Evolutionary conservation across 2,113 vertebrate species (phyloP).

Genomic region (Labrus mixtus): DNA sequence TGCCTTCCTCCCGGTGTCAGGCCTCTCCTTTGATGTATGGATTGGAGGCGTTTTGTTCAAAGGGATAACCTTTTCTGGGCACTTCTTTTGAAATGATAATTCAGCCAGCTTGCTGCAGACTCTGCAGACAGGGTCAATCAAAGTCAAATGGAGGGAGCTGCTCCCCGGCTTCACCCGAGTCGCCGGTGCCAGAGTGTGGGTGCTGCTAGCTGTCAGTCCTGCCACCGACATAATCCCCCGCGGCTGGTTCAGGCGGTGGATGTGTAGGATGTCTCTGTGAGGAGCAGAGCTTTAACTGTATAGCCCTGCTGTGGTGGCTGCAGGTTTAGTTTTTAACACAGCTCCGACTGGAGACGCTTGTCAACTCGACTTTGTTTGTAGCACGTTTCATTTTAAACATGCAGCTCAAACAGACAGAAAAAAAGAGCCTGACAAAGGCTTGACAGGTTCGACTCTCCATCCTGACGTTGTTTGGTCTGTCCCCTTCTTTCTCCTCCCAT

Average conservation of each 20-base stretch:
- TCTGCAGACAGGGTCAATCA: constrained; percentile 75
- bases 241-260: constrained; percentile 41
- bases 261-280: constrained; percentile 28
- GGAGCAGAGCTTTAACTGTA: constrained; percentile 14
- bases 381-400: too few species aligned
- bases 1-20: constrained; percentile 70
- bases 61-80: constrained; percentile 83
- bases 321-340: too few species aligned
- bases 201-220: constrained; percentile 58
- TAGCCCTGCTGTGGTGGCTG: constrained; percentile 4
- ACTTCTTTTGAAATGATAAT: constrained; percentile 85
- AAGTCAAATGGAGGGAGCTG: constrained; percentile 76
- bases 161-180: constrained; percentile 53
- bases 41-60: constrained; percentile 83
- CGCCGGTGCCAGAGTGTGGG: constrained; percentile 37
- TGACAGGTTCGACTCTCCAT: too few species aligned
- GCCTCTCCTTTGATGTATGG: constrained; percentile 80
- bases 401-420: too few species aligned
- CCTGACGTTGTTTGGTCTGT: too few species aligned
- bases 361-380: too few species aligned
- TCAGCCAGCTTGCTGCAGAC: constrained; percentile 70
- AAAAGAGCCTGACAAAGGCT: too few species aligned
- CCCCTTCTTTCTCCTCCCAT: too few species aligned
- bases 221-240: constrained; percentile 49
- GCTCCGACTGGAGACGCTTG: too few species aligned